Evolutionary conservation across 2,888 invertebrate species (phyloP).

Genomic region (Cephus nigrinus): DNA sequence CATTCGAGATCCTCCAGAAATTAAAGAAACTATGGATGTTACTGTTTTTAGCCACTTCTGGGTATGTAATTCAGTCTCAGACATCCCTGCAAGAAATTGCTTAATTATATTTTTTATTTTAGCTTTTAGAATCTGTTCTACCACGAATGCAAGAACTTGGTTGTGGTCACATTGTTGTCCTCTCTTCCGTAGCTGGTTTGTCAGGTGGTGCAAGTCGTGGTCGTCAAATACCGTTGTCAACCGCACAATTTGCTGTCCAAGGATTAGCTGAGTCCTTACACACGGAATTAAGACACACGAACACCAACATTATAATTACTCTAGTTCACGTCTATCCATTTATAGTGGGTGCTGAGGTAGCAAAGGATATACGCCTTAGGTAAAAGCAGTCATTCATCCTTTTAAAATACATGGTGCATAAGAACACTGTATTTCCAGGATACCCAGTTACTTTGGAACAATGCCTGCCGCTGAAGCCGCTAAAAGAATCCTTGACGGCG

Average conservation of each 20-base stretch:
- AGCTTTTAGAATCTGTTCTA: constrained; percentile 73
- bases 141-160: constrained; percentile 72
- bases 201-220: constrained; percentile 69
- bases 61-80: constrained; percentile 62
- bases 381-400: constrained; percentile 41
- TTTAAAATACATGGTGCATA: constrained; percentile 1
- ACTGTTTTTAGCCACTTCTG: constrained; percentile 74
- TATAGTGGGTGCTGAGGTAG: constrained; percentile 69
- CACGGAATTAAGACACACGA: constrained; percentile 72
- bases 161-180: constrained; percentile 72
- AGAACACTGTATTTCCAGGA: constrained; percentile 63
- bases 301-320: constrained; percentile 71
- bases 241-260: constrained; percentile 76
- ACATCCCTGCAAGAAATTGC: not conserved
- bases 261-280: constrained; percentile 74
- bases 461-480: constrained; percentile 73
- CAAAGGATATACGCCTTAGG: constrained; percentile 71
- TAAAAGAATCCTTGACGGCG: constrained; percentile 71
- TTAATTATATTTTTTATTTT: constrained; percentile 35
- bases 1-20: constrained; percentile 68
- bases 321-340: constrained; percentile 75
- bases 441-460: constrained; percentile 76
- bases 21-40: constrained; percentile 70
- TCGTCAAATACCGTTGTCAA: constrained; percentile 71
- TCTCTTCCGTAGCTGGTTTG: constrained; percentile 74